Conservation (phyloP, 2,797 vertebrate genomes). For the Okamejei kenojei region DNA sequence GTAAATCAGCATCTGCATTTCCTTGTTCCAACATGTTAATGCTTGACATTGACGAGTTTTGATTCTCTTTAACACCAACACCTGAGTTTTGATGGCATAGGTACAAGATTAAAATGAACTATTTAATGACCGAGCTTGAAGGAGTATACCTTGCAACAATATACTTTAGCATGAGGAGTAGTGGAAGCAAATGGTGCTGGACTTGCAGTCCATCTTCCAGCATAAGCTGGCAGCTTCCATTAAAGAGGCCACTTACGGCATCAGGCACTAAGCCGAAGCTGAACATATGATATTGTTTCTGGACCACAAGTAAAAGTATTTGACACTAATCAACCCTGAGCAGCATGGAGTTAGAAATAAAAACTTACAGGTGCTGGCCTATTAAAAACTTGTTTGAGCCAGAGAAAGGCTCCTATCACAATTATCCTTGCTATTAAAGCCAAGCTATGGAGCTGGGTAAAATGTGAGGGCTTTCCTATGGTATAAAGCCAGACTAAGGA, state of each 20-base stretch:
- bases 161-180: not conserved
- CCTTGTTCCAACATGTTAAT: not conserved
- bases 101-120: not conserved
- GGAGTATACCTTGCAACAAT: not conserved
- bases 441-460: not conserved
- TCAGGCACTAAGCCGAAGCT: not conserved
- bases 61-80: not conserved
- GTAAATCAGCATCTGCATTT: too few species aligned
- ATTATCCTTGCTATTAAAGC: not conserved
- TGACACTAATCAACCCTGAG: not conserved
- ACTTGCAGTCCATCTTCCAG: not conserved
- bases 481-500: not conserved
- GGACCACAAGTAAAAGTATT: not conserved
- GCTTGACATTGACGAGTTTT: not conserved
- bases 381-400: not conserved
- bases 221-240: not conserved
- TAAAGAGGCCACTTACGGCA: not conserved
- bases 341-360: not conserved
- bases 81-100: not conserved
- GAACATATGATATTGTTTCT: not conserved
- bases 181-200: not conserved
- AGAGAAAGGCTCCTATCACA: not conserved
- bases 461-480: not conserved
- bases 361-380: not conserved
- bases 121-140: not conserved